Base-by-base conservation (phyloP, 2,888 invertebrate species). In the Mechanitis mazaeus region DNA sequence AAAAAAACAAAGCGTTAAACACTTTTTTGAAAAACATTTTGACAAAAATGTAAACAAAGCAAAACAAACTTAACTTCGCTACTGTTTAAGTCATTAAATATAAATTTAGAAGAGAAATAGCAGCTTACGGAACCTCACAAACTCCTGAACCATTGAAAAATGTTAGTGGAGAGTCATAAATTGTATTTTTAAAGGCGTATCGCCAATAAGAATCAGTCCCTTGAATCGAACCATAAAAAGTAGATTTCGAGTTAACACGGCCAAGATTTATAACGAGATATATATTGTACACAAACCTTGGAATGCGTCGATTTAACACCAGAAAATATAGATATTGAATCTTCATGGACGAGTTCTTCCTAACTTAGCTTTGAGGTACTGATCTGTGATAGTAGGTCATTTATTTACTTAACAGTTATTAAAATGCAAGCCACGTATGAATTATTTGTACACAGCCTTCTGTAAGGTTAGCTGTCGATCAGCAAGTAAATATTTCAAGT, bases 191-290 rank as follows among this genome's bases (percentile, higher is more conserved):
- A 77, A 79, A 75, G 72, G 72, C 77, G 83, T 79, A 84, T 85
- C 84, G 83, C 78, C 78, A 80, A 38, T 81, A 81, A 83, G 83
- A 78, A 85, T 84, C 79, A 78, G 79, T 77, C 77, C 73, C 75
- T 73, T 79, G 79, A 72, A 77, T 79, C 73, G 68, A 73, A 72
- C 79, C 75, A 82, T 83, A 85, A 84, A 86, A 85, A 85, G 81
- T 84, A 77, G 81, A 81, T 79, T 82, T 81, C 75, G 73, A 82
- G 75, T 75, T 76, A 77, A 72, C 77, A 80, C 76, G 78, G 76
- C 79, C 78, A 81, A 84, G 84, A 85, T 85, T 84, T 85, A 85
- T 83, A 68, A 71, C 69, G 72, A 76, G 75, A 77, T 80, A 83
- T 81, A 83, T 77, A 76, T 75, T 72, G 67, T 67, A 56, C 72